Evolutionary conservation across 2,113 vertebrate genomes (phyloP), one percentile per base, ranked within the genome.

Genomic region (Pollachius pollachius): DNA sequence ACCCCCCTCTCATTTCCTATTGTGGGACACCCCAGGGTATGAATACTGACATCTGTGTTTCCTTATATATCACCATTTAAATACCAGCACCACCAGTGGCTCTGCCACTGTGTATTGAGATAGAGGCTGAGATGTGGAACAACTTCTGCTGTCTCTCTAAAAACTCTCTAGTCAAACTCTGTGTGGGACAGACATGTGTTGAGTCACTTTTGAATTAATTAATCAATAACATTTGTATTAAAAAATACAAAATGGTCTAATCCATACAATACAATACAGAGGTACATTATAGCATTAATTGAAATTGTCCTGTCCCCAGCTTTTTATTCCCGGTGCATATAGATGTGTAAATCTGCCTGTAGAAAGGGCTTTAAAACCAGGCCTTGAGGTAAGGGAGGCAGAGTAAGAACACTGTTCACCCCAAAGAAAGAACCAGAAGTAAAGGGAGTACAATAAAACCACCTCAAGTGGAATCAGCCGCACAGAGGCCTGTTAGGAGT

Each of bases 1-100:
- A 85, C 69, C 74, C 60, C 78, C 78, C 76, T 77, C 86, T 94
- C 92, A 95, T 97, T 96, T 96, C 93, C 93, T 94, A 94, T 94
- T 94, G 92, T 94, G 94, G 94, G 93, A 92, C 90, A 92, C 84
- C 90, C 93, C 92, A 91, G 91, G 92, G 91, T 85, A 94, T 90
- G 77, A 87, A 93, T 92, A 92, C 90, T 92, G 94, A 87, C 89
- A 86, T 88, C 93, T 93, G 89, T 85, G 80, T 90, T 88, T 91
- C 90, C 84, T 87, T 75, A 84, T 85, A 78, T 81, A 89, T 89
- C 89, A 70, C 84, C 84, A 89, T 91, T 91, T 88, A 89, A 89
- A 89, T 89, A 80, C 85, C 81, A 80, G 84, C 88, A 84, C 74
- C 78, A 81, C 76, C 8, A 34, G 77, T 71, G 70, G 61, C 82